Evolutionary conservation across 1,140 invertebrate genomes (phyloP), one percentile per base, ranked within the genome.

Genomic region (Sesamia nonagrioides): DNA sequence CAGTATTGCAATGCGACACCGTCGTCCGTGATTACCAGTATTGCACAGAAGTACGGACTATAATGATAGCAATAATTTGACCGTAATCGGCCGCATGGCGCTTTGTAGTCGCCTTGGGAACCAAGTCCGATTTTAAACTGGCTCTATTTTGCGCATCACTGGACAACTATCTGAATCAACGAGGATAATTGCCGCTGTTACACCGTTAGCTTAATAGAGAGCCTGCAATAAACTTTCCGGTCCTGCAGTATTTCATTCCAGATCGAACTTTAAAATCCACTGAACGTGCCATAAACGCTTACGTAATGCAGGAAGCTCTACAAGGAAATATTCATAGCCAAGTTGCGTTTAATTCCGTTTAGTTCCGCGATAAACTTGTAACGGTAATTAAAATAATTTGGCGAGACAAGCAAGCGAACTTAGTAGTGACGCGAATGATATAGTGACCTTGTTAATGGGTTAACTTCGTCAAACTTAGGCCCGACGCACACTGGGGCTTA

Each of bases 51-150:
- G 83, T 84, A 85, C 83, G 76, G 80, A 82, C 88, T 85, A 87
- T 93, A 94, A 94, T 92, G 90, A 90, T 86, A 87, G 92, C 87
- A 89, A 94, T 94, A 94, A 94, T 94, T 93, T 90, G 89, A 87
- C 86, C 89, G 87, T 93, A 93, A 93, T 92, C 88, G 91, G 86
- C 87, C 85, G 85, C 87, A 89, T 82, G 86, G 84, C 88, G 89
- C 87, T 93, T 89, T 91, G 90, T 89, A 90, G 87, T 83, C 89
- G 89, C 89, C 91, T 91, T 92, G 91, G 92, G 91, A 93, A 84
- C 86, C 82, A 82, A 89, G 82, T 88, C 82, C 83, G 85, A 89
- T 92, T 93, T 93, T 91, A 93, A 93, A 88, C 90, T 84, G 61
- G 80, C 84, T 87, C 88, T 91, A 90, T 91, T 92, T 92, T 91